phyloP scores from a whole-genome alignment of 2,113 vertebrate species.

The Murina feae region DNA sequence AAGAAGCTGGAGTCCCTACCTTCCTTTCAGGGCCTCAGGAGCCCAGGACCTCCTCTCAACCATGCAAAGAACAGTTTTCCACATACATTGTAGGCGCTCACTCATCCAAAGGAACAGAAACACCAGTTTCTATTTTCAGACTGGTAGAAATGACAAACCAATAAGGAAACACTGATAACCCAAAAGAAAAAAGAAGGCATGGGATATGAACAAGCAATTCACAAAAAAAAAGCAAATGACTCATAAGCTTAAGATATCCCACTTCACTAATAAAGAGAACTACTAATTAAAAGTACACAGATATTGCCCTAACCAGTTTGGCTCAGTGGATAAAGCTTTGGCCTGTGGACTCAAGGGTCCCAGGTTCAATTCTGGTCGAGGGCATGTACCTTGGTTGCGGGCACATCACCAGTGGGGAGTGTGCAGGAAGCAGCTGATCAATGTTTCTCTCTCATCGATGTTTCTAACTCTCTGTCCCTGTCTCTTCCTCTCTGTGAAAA shows the following conservation, averaged over 20 bases:
- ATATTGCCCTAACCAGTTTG: too few relatives aligned
- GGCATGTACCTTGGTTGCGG: too few relatives aligned
- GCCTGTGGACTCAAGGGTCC: too few relatives aligned
- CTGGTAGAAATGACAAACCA: constrained; percentile 3
- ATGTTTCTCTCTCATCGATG: too few relatives aligned
- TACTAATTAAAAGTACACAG: neutral
- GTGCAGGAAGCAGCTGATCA: too few relatives aligned
- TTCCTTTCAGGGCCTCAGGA: neutral
- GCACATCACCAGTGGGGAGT: too few relatives aligned
- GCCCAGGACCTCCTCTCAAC: neutral
- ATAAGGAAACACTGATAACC: neutral
- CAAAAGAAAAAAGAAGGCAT: neutral
- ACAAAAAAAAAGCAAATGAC: neutral
- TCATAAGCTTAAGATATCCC: neutral
- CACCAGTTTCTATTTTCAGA: neutral
- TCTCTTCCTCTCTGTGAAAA: too few relatives aligned
- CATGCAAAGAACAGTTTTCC: neutral
- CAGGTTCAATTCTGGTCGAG: too few relatives aligned
- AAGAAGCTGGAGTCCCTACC: neutral
- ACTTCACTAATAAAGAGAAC: constrained; percentile 31
- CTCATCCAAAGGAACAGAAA: neutral
- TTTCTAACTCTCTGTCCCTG: too few relatives aligned
- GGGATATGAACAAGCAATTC: neutral
- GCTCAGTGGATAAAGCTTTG: too few relatives aligned
- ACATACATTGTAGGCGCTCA: neutral